Evolutionary conservation across 2,888 invertebrate genomes (phyloP).

Genomic region (Nemotelus pantherinus): DNA sequence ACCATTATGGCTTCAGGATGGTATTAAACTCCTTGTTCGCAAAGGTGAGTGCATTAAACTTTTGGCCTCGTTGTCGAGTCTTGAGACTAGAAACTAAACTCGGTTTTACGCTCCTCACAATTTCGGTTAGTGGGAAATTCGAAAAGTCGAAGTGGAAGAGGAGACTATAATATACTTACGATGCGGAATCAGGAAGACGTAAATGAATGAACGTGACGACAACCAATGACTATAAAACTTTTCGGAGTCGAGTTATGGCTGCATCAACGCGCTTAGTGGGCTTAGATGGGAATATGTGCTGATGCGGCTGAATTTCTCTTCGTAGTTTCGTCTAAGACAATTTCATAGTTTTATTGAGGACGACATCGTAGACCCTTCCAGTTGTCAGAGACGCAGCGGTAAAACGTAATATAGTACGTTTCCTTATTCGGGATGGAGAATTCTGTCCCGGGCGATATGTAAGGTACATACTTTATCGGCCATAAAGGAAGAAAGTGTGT

Average conservation of each 20-base stretch:
- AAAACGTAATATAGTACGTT: no score
- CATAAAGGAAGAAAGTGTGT: constrained; percentile 1
- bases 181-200: constrained; percentile 1
- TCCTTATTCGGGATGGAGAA: no score
- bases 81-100: no score
- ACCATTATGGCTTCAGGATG: constrained; percentile 4
- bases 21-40: not conserved
- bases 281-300: not conserved
- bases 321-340: not conserved
- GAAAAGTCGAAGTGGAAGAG: not conserved
- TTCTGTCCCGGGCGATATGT: no score
- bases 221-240: constrained; percentile 19
- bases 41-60: constrained; percentile 6
- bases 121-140: no score
- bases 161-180: not conserved
- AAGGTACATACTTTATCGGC: no score
- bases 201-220: constrained; percentile 4
- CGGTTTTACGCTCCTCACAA: no score
- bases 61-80: constrained; percentile 7
- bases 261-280: not conserved
- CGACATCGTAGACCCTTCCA: not conserved
- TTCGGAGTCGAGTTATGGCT: not conserved
- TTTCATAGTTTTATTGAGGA: constrained; percentile 15
- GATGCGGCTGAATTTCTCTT: constrained; percentile 12
- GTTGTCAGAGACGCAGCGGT: no score